These are phyloP conservation scores for Trinectes maculatus DNA, from an alignment of 2,113 vertebrate species.

Conservation along the genomic window DNA sequence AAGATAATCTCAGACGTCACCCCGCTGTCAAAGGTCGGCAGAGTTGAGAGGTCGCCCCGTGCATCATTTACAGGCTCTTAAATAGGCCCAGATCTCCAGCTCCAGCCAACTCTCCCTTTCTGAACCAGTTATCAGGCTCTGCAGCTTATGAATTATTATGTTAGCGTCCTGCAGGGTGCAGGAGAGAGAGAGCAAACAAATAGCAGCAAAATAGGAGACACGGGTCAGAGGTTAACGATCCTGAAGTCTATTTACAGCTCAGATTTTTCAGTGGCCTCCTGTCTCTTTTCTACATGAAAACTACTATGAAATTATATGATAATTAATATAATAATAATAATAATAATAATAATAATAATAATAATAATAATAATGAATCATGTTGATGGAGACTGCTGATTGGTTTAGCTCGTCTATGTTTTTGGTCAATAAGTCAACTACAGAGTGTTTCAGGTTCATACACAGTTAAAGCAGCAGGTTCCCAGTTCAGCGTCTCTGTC, in stretches of 20 bases:
- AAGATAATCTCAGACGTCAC: slow-evolving; percentile 89
- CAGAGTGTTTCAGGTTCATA: too few species aligned
- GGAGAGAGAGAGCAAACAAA: slow-evolving; percentile 22
- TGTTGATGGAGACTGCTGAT: too few species aligned
- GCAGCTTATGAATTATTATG: slow-evolving; percentile 47
- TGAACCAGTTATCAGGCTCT: slow-evolving; percentile 82
- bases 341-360: too few species aligned
- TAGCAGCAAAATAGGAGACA: not conserved
- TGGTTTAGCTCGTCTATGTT: too few species aligned
- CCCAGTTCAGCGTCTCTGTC: too few species aligned
- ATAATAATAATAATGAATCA: too few species aligned
- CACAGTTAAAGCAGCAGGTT: too few species aligned
- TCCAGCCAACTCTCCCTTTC: slow-evolving; percentile 81
- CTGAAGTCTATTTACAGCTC: not conserved
- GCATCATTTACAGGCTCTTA: slow-evolving; percentile 92
- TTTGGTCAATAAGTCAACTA: too few species aligned
- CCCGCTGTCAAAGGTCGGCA: slow-evolving; percentile 90
- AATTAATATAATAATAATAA: too few species aligned
- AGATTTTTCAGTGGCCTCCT: not conserved
- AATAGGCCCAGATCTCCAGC: slow-evolving; percentile 86
- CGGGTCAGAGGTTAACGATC: not conserved
- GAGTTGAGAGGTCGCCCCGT: slow-evolving; percentile 90
- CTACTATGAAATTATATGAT: too few species aligned
- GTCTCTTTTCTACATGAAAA: not conserved
- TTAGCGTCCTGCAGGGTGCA: not conserved